Evolutionary conservation across 2,797 vertebrate genomes (phyloP), one percentile per base, ranked within the genome.

Genomic region (Hybognathus amarus): DNA sequence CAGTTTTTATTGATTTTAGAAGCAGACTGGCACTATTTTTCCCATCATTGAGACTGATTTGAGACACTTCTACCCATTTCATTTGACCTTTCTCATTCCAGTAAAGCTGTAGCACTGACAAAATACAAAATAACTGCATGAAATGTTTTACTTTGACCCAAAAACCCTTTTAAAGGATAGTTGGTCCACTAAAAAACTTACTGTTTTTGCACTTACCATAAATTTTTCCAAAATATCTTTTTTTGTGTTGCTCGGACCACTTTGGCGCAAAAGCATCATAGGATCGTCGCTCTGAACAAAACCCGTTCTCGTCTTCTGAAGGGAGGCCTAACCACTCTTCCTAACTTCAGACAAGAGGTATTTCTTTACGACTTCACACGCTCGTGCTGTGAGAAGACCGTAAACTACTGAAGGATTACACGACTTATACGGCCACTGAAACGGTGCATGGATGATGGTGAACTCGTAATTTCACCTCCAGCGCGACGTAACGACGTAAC

Each of bases 291-390:
- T 15, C 7, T 54, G 17, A 59, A 40, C 22, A 40, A 59, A 77
- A 77, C 5, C 24, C 8, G 20, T 64, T 42, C 18, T 50, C 4
- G 36, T 66, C 30, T 17, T 24, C 76, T 66, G 24, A 78, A 24
- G n/a, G 22, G 47, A 70, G 77, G 70, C 78, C 68, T 82, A 50
- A 82, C 70, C 11, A 45, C 78, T 45, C 7, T 70, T 68, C 75
- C 75, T 47, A 22, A 61, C 52, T 70, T 47, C 20, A 71, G 24
- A 80, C 24, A 36, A 75, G 27, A n/a, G 1, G 68, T 47, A 74
- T 68, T 83, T 61, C n/a, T 86, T 82, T 85, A 86, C 15, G 20
- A 75, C 42, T 77, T 80, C 68, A 66, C 73, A 77, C 77, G 0
- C n/a, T 66, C 36, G 20, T 13, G 24, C 70, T 63, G 50, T 73